These are phyloP conservation scores for Tortrix viridana DNA, from an alignment of 2,888 invertebrate genomes.

Conservation along the genomic window DNA sequence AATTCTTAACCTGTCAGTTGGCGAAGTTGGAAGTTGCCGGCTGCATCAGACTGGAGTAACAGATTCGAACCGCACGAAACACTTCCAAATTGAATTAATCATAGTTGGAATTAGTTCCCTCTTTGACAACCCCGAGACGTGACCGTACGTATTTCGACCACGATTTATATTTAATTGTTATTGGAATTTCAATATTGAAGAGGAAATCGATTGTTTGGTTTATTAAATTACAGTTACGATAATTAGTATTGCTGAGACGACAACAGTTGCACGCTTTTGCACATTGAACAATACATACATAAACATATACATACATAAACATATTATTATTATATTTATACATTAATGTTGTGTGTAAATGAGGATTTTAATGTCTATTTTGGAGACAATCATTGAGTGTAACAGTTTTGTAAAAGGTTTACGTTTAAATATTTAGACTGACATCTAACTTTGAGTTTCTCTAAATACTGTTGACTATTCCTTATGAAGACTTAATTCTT, in stretches of 20 bases:
- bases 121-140: conserved; percentile 75
- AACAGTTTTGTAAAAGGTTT: no score
- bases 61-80: conserved; percentile 68
- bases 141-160: conserved; percentile 58
- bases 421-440: no score
- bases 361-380: no score
- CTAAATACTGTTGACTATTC: no score
- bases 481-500: conserved; percentile 54
- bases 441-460: no score
- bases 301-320: no score
- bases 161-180: conserved; percentile 41
- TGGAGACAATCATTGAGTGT: no score
- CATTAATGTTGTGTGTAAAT: no score
- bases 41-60: conserved; percentile 68
- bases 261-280: no score
- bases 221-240: background rate
- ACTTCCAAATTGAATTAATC: conserved; percentile 79
- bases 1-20: conserved; percentile 59
- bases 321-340: no score
- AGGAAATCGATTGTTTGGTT: conserved; percentile 5
- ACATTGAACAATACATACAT: no score
- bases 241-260: no score
- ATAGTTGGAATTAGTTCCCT: conserved; percentile 78
- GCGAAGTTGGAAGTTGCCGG: conserved; percentile 43
- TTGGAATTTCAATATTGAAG: conserved; percentile 29